These are phyloP conservation scores for Cromileptes altivelis DNA, from an alignment of 2,113 vertebrate species.

Conservation along the genomic window DNA sequence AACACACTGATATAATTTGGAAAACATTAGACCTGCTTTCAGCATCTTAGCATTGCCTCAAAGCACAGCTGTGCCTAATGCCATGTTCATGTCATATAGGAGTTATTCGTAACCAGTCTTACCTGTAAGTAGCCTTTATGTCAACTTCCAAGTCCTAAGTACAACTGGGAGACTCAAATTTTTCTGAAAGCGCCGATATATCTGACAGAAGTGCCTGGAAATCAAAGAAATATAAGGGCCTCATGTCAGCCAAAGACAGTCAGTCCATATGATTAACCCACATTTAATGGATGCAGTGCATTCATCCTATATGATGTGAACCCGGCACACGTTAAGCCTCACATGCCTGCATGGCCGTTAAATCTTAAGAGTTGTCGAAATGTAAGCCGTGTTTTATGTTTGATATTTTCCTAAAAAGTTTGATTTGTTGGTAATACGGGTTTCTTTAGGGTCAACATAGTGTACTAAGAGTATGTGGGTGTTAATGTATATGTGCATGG, in stretches of 20 bases:
- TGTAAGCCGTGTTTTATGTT: not conserved
- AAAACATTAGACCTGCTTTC: no score
- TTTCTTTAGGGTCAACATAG: not conserved
- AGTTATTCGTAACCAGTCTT: no score
- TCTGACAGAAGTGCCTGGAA: no score
- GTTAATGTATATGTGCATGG: constrained; percentile 3
- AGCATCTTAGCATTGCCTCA: no score
- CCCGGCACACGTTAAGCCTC: not conserved
- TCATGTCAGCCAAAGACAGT: not conserved
- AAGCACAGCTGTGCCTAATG: no score
- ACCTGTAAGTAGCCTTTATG: no score
- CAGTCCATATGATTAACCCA: not conserved
- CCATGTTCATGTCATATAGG: no score
- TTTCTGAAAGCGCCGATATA: no score
- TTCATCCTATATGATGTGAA: not conserved
- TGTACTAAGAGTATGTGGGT: constrained; percentile 8
- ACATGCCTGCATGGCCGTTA: not conserved
- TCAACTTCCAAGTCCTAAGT: no score
- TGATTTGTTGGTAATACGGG: not conserved
- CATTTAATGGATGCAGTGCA: not conserved
- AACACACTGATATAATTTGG: no score
- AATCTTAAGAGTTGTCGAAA: not conserved
- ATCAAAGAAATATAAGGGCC: not conserved
- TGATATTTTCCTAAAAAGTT: not conserved
- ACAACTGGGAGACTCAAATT: no score